phyloP scores from a whole-genome alignment of 2,888 invertebrate genomes.

The Metopia argyrocephala region DNA sequence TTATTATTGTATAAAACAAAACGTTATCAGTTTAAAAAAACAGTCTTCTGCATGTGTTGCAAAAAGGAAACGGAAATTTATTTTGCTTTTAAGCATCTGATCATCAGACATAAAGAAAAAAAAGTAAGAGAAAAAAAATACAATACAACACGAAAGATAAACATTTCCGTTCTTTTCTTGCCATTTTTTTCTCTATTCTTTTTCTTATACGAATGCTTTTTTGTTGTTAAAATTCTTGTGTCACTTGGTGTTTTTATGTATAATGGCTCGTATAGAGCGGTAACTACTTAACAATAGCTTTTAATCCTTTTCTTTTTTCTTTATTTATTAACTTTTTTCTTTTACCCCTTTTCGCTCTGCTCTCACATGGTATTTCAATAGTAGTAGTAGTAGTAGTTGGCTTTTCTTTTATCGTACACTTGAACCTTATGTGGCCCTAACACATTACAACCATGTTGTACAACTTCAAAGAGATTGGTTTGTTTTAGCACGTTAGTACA shows the following conservation, averaged over 20 bases:
- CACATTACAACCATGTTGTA: too few species aligned
- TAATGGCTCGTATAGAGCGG: constrained; percentile 27
- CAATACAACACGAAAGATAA: constrained; percentile 68
- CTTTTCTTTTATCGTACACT: too few species aligned
- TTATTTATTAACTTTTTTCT: constrained; percentile 3
- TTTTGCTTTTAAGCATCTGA: constrained; percentile 65
- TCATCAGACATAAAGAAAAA: too few species aligned
- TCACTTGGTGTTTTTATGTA: neutral
- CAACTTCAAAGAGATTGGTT: too few species aligned
- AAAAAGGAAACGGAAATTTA: constrained; percentile 64
- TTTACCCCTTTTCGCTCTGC: neutral
- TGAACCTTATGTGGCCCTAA: neutral
- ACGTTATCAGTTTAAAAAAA: constrained; percentile 24
- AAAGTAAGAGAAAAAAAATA: constrained; percentile 52
- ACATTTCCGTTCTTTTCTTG: constrained; percentile 63
- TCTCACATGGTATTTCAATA: too few species aligned
- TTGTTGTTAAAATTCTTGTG: neutral
- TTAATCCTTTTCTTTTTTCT: constrained; percentile 49
- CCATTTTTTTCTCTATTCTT: constrained; percentile 28
- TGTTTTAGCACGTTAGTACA: too few species aligned
- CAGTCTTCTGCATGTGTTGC: constrained; percentile 58
- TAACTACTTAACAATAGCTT: constrained; percentile 46
- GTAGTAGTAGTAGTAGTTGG: too few species aligned
- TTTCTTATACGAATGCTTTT: constrained; percentile 11
- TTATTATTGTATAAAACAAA: neutral